Evolutionary conservation across 2,888 invertebrate species (phyloP), one percentile per base, ranked within the genome.

Genomic region (Strigamia crassipes): DNA sequence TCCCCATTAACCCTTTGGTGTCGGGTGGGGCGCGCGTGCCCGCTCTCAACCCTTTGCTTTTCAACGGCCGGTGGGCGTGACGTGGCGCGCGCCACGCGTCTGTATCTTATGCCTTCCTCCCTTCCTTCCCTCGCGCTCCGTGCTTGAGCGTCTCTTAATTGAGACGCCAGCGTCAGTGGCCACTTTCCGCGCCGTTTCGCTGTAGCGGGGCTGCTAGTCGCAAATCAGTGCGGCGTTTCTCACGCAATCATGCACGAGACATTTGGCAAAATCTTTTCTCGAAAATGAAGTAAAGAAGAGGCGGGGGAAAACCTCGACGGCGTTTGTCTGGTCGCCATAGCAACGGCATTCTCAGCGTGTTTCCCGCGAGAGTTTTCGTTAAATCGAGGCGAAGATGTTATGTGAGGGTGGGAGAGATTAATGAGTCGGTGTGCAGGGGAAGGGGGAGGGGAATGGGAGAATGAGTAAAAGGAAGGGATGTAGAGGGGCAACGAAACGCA

Each of bases 221-320:
- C 66, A 66, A 66, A 66, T 66, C 66, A 66, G 66, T 31, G 66
- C 66, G 66, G 66, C 66, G 66, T 66, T 66, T 66, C 66, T 66
- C 66, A 66, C 66, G 66, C 66, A 66, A 66, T 66, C 66, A 66
- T 66, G 66, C 66, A 66, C 66, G 66, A 66, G 66, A 66, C 66
- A 66, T 66, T 66, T 66, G 66, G 66, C 66, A 66, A 66, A 66
- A 66, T 66, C 66, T 66, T 66, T 66, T 66, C 66, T 66, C 66
- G 66, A 66, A 66, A 66, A 66, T 66, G 66, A 66, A 66, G 66
- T 66, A 66, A 66, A 66, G 66, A 66, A 66, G 66, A 66, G 66
- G 66, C 66, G 66, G 66, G 66, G 66, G 66, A 66, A 66, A 66
- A 66, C 66, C 66, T 66, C 66, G 66, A 66, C 66, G 66, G 66